phyloP scores from a whole-genome alignment of 1,140 invertebrate genomes.

The Microvelia longipes region DNA sequence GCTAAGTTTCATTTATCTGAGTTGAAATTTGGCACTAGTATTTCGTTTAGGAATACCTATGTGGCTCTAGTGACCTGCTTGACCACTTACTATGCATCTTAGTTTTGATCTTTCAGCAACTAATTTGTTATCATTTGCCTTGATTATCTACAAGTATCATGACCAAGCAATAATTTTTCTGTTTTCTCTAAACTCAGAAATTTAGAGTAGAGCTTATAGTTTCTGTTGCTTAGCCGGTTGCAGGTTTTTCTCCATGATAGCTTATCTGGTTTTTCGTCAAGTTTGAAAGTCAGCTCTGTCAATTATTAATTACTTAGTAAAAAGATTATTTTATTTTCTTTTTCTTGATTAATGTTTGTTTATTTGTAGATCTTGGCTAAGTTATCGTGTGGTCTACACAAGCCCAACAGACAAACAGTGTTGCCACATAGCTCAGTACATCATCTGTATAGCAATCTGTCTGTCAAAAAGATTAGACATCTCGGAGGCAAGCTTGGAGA shows the following conservation, averaged over 20 bases:
- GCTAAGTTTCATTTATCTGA: too few relatives aligned
- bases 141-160: too few relatives aligned
- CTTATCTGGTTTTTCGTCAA: too few relatives aligned
- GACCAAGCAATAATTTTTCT: too few relatives aligned
- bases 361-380: conserved; percentile 62
- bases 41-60: too few relatives aligned
- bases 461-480: conserved; percentile 62
- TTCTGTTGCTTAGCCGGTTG: too few relatives aligned
- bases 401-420: conserved; percentile 86
- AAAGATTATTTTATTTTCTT: not conserved
- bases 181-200: too few relatives aligned
- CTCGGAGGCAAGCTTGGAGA: conserved; percentile 81
- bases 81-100: not conserved
- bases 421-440: conserved; percentile 50
- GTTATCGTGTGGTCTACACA: conserved; percentile 79
- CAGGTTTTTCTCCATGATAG: too few relatives aligned
- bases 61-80: not conserved
- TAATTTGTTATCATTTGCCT: not conserved
- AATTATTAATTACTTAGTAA: too few relatives aligned
- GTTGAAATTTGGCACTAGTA: too few relatives aligned
- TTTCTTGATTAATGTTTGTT: not conserved
- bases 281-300: too few relatives aligned
- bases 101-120: not conserved
- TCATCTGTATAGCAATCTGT: conserved; percentile 46
- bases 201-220: too few relatives aligned